A percentile compares a stretch with the other conserved stretches of the same genome.
Evolutionary conservation across 2,888 invertebrate species (phyloP).

Genomic region (Smittia aterrima): DNA sequence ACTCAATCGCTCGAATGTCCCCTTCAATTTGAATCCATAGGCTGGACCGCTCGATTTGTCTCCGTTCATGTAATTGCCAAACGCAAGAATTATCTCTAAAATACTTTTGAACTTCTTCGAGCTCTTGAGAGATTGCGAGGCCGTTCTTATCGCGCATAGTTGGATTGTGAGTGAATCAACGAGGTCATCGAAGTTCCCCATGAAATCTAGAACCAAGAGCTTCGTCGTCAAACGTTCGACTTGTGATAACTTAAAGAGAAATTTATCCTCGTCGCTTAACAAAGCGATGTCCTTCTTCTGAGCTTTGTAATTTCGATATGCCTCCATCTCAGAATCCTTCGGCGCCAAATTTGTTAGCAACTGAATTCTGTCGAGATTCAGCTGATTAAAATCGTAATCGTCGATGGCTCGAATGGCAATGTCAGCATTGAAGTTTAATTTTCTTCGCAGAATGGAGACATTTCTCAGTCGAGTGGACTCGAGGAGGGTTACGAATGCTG

Average conservation of each 20-base stretch:
- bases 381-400: constrained; percentile 34
- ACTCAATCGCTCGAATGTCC: constrained; percentile 27
- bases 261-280: constrained; percentile 31
- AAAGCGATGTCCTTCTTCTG: constrained; percentile 25
- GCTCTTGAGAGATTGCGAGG: constrained; percentile 13
- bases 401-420: constrained; percentile 15
- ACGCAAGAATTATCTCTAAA: constrained; percentile 32
- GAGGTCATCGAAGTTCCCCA: constrained; percentile 27
- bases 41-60: constrained; percentile 20
- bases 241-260: constrained; percentile 27
- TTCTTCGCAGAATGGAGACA: constrained; percentile 28
- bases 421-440: constrained; percentile 37
- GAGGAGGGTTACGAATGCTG: constrained; percentile 18
- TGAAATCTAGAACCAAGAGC: constrained; percentile 7
- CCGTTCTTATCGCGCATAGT: neutral
- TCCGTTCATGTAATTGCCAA: constrained; percentile 30
- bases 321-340: neutral
- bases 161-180: neutral
- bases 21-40: constrained; percentile 28
- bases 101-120: constrained; percentile 37
- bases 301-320: neutral
- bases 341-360: constrained; percentile 36
- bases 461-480: constrained; percentile 20
- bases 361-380: constrained; percentile 12
- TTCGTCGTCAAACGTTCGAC: constrained; percentile 21